These are phyloP conservation scores for Drosophila mojavensis DNA, from an alignment of 1,140 invertebrate species.

Conservation along the genomic window DNA sequence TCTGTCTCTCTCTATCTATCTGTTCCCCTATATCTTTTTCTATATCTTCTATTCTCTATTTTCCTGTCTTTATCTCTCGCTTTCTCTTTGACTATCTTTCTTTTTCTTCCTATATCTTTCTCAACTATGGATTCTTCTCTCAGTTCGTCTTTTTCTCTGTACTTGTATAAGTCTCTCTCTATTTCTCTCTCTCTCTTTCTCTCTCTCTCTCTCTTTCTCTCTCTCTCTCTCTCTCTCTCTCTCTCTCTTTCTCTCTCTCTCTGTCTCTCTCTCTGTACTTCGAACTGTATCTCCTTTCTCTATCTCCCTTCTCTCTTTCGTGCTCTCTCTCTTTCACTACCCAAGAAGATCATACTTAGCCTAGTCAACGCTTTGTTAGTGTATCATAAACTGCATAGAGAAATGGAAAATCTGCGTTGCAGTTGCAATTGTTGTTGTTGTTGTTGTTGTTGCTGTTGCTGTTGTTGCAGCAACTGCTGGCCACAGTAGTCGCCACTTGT, in stretches of 20 bases:
- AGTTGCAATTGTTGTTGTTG: background rate
- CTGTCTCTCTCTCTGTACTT: background rate
- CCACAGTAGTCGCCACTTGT: slow-evolving; percentile 10
- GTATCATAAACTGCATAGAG: slow-evolving; percentile 23
- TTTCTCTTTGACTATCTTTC: background rate
- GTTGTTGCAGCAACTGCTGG: slow-evolving; percentile 12
- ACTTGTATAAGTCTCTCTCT: too few species aligned
- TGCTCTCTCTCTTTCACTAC: background rate
- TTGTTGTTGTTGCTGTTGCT: background rate
- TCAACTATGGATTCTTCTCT: too few species aligned
- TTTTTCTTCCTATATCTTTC: too few species aligned
- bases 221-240: background rate
- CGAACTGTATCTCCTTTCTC: background rate
- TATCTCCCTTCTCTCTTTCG: background rate
- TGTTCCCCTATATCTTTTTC: background rate
- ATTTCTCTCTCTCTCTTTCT: background rate
- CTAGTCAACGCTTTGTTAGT: slow-evolving; percentile 7
- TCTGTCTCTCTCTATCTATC: background rate
- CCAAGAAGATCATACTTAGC: background rate
- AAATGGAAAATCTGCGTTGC: slow-evolving; percentile 24
- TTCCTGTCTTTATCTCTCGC: background rate
- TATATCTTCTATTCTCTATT: too few species aligned
- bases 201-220: background rate
- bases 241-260: background rate
- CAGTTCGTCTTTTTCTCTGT: background rate